Percentiles rank a stretch among this genome's conserved stretches.
Conservation (phyloP, 2,888 invertebrate genomes). For the Oithona nana region DNA sequence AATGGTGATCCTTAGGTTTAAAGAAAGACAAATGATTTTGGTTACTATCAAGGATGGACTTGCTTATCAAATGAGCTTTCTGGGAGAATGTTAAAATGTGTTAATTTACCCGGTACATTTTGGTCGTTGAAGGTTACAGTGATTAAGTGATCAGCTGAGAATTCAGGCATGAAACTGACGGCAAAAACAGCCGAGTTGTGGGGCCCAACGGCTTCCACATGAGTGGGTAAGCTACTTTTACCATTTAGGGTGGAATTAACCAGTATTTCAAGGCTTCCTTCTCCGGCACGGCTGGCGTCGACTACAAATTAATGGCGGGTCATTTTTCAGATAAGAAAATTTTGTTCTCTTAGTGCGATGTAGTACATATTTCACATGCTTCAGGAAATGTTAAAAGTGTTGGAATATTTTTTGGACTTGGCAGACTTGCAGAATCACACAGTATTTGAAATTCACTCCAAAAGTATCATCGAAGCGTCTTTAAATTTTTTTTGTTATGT, state of each 20-base stretch:
- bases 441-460: too few relatives aligned
- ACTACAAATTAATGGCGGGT: too few relatives aligned
- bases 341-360: too few relatives aligned
- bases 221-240: constrained; percentile 46
- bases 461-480: too few relatives aligned
- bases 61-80: not conserved
- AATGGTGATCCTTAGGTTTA: not conserved
- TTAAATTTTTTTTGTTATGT: too few relatives aligned
- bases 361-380: too few relatives aligned
- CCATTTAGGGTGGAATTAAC: constrained; percentile 27
- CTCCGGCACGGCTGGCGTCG: constrained; percentile 88
- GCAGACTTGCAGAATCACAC: too few relatives aligned
- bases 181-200: constrained; percentile 60
- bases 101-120: constrained; percentile 32
- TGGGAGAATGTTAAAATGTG: too few relatives aligned
- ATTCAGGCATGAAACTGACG: constrained; percentile 78
- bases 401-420: too few relatives aligned
- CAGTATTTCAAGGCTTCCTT: constrained; percentile 90
- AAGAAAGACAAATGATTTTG: not conserved
- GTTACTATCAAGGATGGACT: not conserved
- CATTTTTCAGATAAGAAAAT: too few relatives aligned
- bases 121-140: constrained; percentile 94
- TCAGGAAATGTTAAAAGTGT: too few relatives aligned
- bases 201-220: constrained; percentile 81
- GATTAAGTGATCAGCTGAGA: constrained; percentile 79